phyloP scores from a whole-genome alignment of 2,797 vertebrate genomes.

The Alexandromys oeconomus region DNA sequence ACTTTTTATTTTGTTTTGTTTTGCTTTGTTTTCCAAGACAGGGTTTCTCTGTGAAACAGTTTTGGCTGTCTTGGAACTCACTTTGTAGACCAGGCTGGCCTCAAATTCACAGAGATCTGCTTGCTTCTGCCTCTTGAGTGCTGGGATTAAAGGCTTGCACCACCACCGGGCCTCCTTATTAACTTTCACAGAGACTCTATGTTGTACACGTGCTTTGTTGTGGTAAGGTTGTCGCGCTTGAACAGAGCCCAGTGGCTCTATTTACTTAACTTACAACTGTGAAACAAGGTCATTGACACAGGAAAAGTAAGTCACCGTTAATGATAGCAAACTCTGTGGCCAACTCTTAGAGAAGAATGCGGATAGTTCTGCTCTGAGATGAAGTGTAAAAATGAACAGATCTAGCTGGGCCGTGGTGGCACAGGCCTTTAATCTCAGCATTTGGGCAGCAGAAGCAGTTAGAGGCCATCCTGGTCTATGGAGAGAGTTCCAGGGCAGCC shows the following conservation, averaged over 20 bases:
- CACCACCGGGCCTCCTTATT: not conserved
- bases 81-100: no score
- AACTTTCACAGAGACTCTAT: not conserved
- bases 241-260: not conserved
- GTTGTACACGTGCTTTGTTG: not conserved
- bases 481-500: not conserved
- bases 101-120: no score
- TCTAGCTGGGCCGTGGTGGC: not conserved
- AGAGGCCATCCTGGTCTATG: not conserved
- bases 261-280: not conserved
- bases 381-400: not conserved
- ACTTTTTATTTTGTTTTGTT: not conserved
- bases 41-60: no score
- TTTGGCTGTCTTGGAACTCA: no score
- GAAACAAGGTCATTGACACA: not conserved
- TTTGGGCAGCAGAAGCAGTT: not conserved
- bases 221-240: not conserved
- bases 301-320: not conserved
- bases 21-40: no score
- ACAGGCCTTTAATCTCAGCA: not conserved
- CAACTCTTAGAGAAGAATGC: not conserved
- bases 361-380: slow-evolving; percentile 12
- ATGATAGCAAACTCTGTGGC: not conserved
- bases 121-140: no score
- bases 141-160: no score